Evolutionary conservation across 2,797 vertebrate species (phyloP), one percentile per base, ranked within the genome.

Genomic region (Poeciliopsis gracilis): DNA sequence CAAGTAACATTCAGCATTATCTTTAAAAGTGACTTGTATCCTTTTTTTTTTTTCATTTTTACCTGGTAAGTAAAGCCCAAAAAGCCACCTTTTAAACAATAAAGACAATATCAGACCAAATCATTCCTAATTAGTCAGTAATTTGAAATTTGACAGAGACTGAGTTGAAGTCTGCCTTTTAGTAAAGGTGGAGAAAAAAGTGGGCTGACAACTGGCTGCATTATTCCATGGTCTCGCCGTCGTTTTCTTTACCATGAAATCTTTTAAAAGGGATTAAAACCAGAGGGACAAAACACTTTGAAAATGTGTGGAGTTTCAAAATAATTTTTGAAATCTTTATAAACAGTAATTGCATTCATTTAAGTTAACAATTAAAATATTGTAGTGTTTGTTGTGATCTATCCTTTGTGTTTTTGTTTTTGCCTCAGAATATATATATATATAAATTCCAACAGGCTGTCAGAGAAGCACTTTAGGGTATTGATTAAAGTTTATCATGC

Each of bases 361-460:
- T 74, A 70, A 84, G 63, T 74, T 43, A 70, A 76, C 57, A 33
- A 63, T 12, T 63, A 16, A 46, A 55, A 12, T 28, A 70, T 25
- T 12, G 4, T 7, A 18, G 25, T 16, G 25, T 15, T 18, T n/a
- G 11, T 30, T 72, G 43, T 46, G 43, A 15, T 72, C 13, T 15
- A 16, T 11, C 3, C 28, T 46, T 47, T 47, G 16, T n/a, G 28
- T 47, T 43, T 45, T 47, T 47, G 12, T 72, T 46, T 72, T 45
- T 45, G 15, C 28, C 2, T 46, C 12, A 9, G 2, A 8, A 47
- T 18, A 8, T 7, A 45, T 45, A 45, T 13, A 45, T 38, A 38
- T 38, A 38, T 38, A 7, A 7, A 38, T 59, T 8, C 15, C 33
- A 38, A 23, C 18, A 38, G 33, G 36, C 28, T 53, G 16, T 30